Evolutionary conservation across 2,113 vertebrate genomes (phyloP).

Genomic region (Periophthalmodon schlosseri): DNA sequence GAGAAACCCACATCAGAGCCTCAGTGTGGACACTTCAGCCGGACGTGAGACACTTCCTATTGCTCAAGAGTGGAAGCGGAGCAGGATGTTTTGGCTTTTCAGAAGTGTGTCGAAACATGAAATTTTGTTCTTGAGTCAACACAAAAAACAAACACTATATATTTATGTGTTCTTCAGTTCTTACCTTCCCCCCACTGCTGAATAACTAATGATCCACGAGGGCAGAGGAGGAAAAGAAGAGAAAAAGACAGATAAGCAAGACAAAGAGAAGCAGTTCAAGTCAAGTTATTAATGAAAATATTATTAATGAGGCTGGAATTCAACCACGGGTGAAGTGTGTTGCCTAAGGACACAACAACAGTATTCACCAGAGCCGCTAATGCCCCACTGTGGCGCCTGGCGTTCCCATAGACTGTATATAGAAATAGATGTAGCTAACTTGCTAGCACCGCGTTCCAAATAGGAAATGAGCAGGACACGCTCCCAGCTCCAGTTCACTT

Average conservation of each 20-base stretch:
- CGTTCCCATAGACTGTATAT: too few relatives aligned
- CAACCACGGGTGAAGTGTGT: too few relatives aligned
- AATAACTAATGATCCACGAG: slow-evolving; percentile 62
- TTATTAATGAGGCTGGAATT: neutral
- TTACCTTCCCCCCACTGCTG: slow-evolving; percentile 75
- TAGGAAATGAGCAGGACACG: too few relatives aligned
- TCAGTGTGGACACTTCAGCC: slow-evolving; percentile 35
- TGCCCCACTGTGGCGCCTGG: too few relatives aligned
- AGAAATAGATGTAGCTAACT: too few relatives aligned
- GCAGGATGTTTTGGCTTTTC: slow-evolving; percentile 42
- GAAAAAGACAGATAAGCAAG: neutral
- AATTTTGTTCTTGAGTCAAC: neutral
- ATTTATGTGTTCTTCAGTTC: slow-evolving; percentile 14
- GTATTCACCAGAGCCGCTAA: too few relatives aligned
- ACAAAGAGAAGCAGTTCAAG: neutral
- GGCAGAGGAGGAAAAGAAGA: slow-evolving; percentile 35
- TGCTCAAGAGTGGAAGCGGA: slow-evolving; percentile 61
- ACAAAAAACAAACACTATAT: too few relatives aligned
- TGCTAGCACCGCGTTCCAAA: too few relatives aligned
- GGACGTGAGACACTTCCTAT: slow-evolving; percentile 64
- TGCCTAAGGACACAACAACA: too few relatives aligned
- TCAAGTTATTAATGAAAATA: neutral
- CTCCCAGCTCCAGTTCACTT: too few relatives aligned
- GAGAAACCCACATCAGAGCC: slow-evolving; percentile 51
- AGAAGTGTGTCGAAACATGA: slow-evolving; percentile 37